Conservation (phyloP, 1,140 invertebrate genomes). For the Bombus terrestris region DNA sequence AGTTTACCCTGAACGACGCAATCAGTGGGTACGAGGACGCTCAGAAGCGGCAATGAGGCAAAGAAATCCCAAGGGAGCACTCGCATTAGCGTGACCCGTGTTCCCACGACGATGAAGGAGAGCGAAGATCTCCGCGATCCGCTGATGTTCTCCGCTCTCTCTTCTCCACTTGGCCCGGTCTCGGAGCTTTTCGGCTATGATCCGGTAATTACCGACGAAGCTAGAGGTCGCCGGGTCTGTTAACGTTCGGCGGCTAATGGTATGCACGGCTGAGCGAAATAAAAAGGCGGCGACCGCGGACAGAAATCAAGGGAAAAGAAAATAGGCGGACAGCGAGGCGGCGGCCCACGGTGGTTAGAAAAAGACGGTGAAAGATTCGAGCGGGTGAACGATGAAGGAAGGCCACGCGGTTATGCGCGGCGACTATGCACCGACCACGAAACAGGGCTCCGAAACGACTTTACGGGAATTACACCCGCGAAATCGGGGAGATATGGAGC, state of each 20-base stretch:
- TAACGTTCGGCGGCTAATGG: conserved; percentile 78
- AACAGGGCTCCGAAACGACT: conserved; percentile 78
- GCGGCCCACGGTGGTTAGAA: background rate
- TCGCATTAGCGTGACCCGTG: conserved; percentile 40
- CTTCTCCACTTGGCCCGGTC: conserved; percentile 6
- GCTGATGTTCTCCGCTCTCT: background rate
- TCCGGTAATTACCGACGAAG: conserved; percentile 77
- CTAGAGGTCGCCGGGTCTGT: conserved; percentile 76
- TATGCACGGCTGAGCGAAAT: conserved; percentile 75
- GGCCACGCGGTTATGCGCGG: conserved; percentile 51
- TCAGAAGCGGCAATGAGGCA: background rate
- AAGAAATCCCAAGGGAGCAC: conserved; percentile 1
- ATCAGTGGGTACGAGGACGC: background rate
- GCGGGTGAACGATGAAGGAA: conserved; percentile 38
- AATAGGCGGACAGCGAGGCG: conserved; percentile 58
- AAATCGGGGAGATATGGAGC: conserved; percentile 81
- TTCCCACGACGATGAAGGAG: conserved; percentile 57
- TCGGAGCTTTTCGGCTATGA: conserved; percentile 71
- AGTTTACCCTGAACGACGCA: background rate
- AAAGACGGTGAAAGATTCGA: background rate
- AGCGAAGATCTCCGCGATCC: conserved; percentile 28
- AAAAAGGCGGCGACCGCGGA: conserved; percentile 62
- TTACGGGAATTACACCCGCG: conserved; percentile 82
- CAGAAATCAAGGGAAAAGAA: conserved; percentile 77
- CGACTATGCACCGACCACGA: conserved; percentile 49